A percentile compares a stretch with the other conserved stretches of the same genome.
These are phyloP conservation scores for Drosophila cognata DNA, from an alignment of 2,888 invertebrate genomes.

Conservation along the genomic window DNA sequence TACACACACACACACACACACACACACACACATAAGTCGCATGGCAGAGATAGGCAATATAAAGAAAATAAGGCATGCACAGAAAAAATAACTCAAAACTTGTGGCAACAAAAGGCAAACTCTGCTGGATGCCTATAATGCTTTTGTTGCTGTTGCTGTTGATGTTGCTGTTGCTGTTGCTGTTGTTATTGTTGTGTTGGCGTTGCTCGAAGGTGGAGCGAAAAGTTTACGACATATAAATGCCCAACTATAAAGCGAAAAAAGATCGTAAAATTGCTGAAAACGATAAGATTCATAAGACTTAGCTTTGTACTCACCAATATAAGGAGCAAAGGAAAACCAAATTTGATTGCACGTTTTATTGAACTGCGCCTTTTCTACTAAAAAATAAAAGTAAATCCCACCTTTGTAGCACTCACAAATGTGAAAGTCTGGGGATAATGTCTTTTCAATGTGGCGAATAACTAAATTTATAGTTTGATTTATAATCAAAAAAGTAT, in stretches of 20 bases:
- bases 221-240: conserved; percentile 33
- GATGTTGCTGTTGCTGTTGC: conserved; percentile 19
- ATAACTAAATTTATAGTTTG: neutral
- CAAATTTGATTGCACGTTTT: neutral
- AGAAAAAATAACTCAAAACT: conserved; percentile 76
- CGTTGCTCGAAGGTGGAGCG: conserved; percentile 28
- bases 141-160: conserved; percentile 20
- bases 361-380: conserved; percentile 1
- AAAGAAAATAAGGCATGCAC: conserved; percentile 61
- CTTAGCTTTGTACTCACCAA: neutral
- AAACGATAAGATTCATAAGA: neutral
- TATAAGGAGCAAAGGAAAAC: neutral
- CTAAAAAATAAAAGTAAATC: neutral
- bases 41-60: conserved; percentile 61
- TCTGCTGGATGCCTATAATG: conserved; percentile 58
- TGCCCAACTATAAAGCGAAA: neutral
- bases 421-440: neutral
- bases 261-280: conserved; percentile 9
- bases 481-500: neutral
- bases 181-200: conserved; percentile 11
- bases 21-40: conserved; percentile 4
- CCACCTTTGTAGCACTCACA: neutral
- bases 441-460: neutral
- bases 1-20: conserved; percentile 2
- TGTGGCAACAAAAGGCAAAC: conserved; percentile 75